Evolutionary conservation across 2,888 invertebrate species (phyloP).

Genomic region (Griposia aprilina): DNA sequence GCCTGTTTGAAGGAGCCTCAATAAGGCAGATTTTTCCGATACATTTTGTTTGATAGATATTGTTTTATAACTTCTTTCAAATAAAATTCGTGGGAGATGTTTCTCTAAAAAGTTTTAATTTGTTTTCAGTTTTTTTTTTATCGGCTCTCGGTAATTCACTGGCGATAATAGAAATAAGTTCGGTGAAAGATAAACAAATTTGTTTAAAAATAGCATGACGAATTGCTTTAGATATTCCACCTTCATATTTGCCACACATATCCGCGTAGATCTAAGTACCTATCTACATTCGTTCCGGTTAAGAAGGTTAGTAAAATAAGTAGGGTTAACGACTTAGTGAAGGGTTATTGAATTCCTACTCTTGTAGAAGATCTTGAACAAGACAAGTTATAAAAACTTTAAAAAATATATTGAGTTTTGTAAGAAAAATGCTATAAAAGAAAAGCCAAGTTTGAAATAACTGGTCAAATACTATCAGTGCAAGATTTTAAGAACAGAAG

Average conservation of each 20-base stretch:
- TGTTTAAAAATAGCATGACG: not conserved
- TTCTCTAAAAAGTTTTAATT: slow-evolving; percentile 37
- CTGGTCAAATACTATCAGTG: not conserved
- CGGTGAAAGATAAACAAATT: not conserved
- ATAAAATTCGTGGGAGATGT: slow-evolving; percentile 18
- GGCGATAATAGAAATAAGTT: slow-evolving; percentile 1
- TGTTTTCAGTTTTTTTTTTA: slow-evolving; percentile 13
- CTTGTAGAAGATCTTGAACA: not conserved
- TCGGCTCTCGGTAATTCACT: not conserved
- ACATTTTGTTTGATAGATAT: slow-evolving; percentile 53
- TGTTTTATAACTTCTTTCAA: slow-evolving; percentile 44
- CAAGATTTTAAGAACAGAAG: not conserved
- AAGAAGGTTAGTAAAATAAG: not conserved
- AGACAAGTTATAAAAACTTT: not conserved
- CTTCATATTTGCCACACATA: not conserved
- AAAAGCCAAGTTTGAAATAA: not conserved
- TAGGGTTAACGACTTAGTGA: not conserved
- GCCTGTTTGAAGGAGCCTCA: no score
- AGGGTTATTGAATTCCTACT: not conserved
- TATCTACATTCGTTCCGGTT: not conserved
- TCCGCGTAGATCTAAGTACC: not conserved
- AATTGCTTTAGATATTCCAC: not conserved
- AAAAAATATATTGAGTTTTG: no score
- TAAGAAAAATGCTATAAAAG: not conserved
- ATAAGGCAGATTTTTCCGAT: slow-evolving; percentile 46